Percentiles rank a stretch among this genome's conserved stretches.
phyloP scores from a whole-genome alignment of 1,140 invertebrate species.

The Pteromalus puparum region DNA sequence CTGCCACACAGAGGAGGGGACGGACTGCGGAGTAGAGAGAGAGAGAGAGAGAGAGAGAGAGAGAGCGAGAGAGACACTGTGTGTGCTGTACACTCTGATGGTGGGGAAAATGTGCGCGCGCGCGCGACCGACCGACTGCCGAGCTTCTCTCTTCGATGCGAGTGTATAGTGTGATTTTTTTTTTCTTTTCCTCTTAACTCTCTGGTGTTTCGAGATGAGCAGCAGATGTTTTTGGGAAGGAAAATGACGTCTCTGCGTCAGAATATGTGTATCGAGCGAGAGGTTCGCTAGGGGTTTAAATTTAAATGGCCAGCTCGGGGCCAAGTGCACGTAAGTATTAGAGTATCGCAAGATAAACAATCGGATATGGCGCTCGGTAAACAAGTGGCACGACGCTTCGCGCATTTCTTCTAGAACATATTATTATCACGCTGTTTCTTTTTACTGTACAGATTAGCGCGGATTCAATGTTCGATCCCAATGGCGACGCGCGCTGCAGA shows the following conservation, averaged over 20 bases:
- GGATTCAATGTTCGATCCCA: too few species aligned
- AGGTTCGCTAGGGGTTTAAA: neutral
- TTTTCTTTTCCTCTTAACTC: neutral
- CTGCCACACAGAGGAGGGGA: slow-evolving; percentile 26
- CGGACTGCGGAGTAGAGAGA: slow-evolving; percentile 47
- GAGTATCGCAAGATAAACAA: neutral
- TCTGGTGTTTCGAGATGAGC: neutral
- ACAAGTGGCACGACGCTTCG: neutral
- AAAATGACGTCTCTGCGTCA: too few species aligned
- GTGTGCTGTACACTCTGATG: neutral
- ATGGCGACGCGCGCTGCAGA: neutral
- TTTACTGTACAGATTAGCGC: too few species aligned
- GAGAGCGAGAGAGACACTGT: slow-evolving; percentile 48
- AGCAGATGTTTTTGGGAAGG: too few species aligned
- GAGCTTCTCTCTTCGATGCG: neutral
- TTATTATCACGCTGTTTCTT: neutral
- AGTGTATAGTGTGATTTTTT: slow-evolving; percentile 24
- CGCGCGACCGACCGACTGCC: slow-evolving; percentile 39
- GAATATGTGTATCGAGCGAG: neutral
- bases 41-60: slow-evolving; percentile 53
- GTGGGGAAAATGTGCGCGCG: slow-evolving; percentile 46
- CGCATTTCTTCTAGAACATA: neutral
- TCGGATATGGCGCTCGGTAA: neutral
- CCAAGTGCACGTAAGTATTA: neutral
- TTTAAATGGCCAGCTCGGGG: neutral